phyloP scores from a whole-genome alignment of 2,113 vertebrate species.

The Aegotheles bennettii region DNA sequence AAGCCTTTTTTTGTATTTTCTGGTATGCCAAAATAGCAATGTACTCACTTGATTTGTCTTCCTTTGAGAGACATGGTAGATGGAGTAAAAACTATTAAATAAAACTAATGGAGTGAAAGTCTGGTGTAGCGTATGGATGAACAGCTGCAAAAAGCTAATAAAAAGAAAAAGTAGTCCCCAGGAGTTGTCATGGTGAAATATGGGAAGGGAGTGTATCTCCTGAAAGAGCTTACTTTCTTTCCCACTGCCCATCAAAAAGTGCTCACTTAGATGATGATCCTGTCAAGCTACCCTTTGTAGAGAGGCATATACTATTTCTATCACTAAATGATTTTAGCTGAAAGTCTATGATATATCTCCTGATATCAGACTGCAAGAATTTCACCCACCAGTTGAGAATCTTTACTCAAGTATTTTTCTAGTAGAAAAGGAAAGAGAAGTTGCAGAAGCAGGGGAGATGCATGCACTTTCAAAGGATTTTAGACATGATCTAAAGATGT shows the following conservation, averaged over 20 bases:
- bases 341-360: not conserved
- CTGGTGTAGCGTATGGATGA: not conserved
- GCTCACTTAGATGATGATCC: not conserved
- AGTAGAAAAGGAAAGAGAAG: not conserved
- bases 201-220: not conserved
- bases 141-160: not conserved
- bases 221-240: not conserved
- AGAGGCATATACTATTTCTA: not conserved
- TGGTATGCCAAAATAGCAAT: not conserved
- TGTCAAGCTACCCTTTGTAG: not conserved
- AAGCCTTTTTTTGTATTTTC: not conserved
- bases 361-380: not conserved
- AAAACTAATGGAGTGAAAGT: conserved; percentile 27
- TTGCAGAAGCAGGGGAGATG: not conserved
- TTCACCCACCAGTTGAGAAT: not conserved
- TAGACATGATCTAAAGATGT: not conserved
- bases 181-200: conserved; percentile 28
- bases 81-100: conserved; percentile 21
- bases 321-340: not conserved
- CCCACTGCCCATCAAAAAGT: not conserved
- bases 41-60: not conserved
- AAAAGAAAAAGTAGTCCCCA: not conserved
- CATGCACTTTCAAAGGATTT: not conserved
- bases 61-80: not conserved
- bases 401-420: not conserved